These are phyloP conservation scores for Morelia viridis DNA, from an alignment of 2,797 vertebrate genomes.

Conservation along the genomic window DNA sequence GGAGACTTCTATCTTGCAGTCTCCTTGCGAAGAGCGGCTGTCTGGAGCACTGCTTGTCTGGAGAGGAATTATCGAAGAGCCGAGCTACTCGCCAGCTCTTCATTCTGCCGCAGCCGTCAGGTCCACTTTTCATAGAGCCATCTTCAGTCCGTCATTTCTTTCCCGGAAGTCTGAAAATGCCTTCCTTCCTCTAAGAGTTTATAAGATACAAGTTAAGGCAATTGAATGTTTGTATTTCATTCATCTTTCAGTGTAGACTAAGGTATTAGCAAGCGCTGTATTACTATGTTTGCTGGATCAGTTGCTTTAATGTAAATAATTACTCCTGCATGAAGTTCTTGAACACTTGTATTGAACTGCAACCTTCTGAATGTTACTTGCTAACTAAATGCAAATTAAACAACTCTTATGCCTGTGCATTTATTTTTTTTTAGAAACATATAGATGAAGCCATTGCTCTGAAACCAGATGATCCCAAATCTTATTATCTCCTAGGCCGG, in stretches of 20 bases:
- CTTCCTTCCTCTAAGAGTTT: neutral
- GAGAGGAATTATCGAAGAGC: neutral
- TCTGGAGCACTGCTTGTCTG: neutral
- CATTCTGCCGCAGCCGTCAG: neutral
- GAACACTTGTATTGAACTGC: neutral
- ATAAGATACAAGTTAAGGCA: neutral
- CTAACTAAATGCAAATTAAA: neutral
- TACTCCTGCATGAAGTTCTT: neutral
- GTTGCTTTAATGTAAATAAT: neutral
- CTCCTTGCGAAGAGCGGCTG: too few species aligned
- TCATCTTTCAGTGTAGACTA: neutral
- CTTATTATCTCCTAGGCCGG: conserved; percentile 76
- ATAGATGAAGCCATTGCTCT: conserved; percentile 78
- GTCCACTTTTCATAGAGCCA: neutral
- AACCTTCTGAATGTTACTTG: neutral
- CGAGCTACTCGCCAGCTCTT: neutral
- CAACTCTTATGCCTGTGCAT: accelerated
- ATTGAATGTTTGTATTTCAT: neutral
- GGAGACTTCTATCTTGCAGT: too few species aligned
- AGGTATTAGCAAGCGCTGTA: neutral
- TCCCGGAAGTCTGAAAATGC: neutral
- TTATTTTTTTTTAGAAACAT: conserved; percentile 69
- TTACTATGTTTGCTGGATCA: neutral
- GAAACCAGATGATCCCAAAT: conserved; percentile 73
- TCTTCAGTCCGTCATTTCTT: neutral